Evolutionary conservation across 2,113 vertebrate species (phyloP).

Genomic region (Pelusios castaneus): DNA sequence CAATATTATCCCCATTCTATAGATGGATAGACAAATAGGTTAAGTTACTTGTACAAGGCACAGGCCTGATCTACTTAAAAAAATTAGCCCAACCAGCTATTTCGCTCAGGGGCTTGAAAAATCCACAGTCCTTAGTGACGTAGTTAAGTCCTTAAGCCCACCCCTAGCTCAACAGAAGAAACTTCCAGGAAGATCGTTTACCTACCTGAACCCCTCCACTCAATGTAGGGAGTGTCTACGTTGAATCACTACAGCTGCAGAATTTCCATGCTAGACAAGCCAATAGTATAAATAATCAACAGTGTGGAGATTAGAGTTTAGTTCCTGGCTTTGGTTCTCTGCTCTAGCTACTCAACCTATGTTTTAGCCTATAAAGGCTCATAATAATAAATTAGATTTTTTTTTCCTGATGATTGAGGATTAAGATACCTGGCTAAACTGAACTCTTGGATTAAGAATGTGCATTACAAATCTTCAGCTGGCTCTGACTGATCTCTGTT

Average conservation of each 20-base stretch:
- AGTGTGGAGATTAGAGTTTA: neutral
- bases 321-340: neutral
- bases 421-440: conserved; percentile 5
- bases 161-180: neutral
- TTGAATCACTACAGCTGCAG: neutral
- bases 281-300: neutral
- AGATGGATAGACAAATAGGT: neutral
- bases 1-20: neutral
- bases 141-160: neutral
- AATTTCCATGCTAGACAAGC: neutral
- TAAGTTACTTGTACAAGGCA: neutral
- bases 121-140: neutral
- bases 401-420: neutral
- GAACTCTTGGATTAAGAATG: neutral
- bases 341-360: neutral
- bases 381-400: neutral
- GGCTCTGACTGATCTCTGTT: neutral
- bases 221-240: neutral
- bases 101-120: neutral
- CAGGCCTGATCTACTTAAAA: neutral
- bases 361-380: neutral
- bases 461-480: neutral
- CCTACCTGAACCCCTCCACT: neutral
- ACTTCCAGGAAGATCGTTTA: neutral
- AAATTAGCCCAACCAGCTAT: neutral